Conservation (phyloP, 2,888 invertebrate species). For the Drosophila buzzatii region DNA sequence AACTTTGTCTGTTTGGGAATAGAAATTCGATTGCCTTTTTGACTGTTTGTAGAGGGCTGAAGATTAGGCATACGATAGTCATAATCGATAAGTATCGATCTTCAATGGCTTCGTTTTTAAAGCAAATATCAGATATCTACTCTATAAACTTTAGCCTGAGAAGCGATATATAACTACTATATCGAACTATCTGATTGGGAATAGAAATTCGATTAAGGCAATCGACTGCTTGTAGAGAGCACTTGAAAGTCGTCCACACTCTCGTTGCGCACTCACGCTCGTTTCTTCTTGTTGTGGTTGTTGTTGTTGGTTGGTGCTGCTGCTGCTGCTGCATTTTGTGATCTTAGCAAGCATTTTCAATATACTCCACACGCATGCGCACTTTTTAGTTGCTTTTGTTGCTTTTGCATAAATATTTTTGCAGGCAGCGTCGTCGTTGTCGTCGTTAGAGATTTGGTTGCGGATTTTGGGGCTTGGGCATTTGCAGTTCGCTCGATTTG, state of each 20-base stretch:
- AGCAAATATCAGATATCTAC: too few relatives aligned
- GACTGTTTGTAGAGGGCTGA: too few relatives aligned
- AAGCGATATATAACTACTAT: not conserved
- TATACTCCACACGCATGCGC: constrained; percentile 60
- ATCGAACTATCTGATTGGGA: too few relatives aligned
- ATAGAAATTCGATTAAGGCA: too few relatives aligned
- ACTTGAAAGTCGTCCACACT: constrained; percentile 1
- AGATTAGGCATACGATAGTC: too few relatives aligned
- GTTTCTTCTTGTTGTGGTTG: constrained; percentile 29
- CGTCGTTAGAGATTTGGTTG: constrained; percentile 60
- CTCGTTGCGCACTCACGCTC: not conserved
- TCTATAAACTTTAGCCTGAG: not conserved
- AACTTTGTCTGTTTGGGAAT: too few relatives aligned
- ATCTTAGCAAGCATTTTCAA: constrained; percentile 55
- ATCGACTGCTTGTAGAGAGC: constrained; percentile 2
- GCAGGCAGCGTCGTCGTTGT: constrained; percentile 52
- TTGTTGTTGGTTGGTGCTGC: constrained; percentile 21
- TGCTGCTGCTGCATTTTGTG: constrained; percentile 42
- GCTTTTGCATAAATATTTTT: constrained; percentile 80
- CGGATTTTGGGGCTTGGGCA: constrained; percentile 59
- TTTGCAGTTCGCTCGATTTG: constrained; percentile 28
- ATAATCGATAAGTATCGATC: not conserved
- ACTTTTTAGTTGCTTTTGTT: constrained; percentile 52
- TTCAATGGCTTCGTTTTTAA: too few relatives aligned
- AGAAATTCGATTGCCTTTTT: too few relatives aligned